These are phyloP conservation scores for Rhynchopsitta pachyrhyncha DNA, from an alignment of 2,113 vertebrate species.

Conservation along the genomic window DNA sequence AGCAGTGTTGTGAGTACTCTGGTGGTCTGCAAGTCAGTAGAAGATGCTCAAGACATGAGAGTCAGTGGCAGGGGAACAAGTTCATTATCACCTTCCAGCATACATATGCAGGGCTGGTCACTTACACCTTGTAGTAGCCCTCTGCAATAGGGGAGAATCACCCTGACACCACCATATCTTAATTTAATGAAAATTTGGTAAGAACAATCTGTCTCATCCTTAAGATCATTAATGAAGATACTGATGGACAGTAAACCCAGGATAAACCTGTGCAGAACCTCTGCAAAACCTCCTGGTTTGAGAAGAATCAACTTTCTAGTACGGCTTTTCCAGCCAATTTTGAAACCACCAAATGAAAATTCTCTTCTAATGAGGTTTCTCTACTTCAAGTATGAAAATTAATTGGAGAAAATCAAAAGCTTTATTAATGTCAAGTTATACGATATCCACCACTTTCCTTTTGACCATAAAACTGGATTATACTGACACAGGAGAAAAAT, in stretches of 20 bases:
- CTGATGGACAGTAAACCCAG: neutral
- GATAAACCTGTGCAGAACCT: neutral
- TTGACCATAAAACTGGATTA: neutral
- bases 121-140: neutral
- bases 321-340: neutral
- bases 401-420: neutral
- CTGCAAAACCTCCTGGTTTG: neutral
- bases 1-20: neutral
- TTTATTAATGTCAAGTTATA: neutral
- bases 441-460: neutral
- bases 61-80: rapidly evolving
- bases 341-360: neutral
- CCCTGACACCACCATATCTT: no score
- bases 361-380: neutral
- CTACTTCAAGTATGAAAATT: neutral
- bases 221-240: neutral
- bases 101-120: neutral
- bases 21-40: neutral
- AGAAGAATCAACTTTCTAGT: neutral
- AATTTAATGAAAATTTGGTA: neutral
- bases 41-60: neutral
- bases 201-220: neutral
- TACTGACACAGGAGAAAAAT: neutral
- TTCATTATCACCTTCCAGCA: rapidly evolving
- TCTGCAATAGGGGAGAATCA: neutral